Conservation (phyloP, 2,113 vertebrate species). For the Eubucco bourcierii region DNA sequence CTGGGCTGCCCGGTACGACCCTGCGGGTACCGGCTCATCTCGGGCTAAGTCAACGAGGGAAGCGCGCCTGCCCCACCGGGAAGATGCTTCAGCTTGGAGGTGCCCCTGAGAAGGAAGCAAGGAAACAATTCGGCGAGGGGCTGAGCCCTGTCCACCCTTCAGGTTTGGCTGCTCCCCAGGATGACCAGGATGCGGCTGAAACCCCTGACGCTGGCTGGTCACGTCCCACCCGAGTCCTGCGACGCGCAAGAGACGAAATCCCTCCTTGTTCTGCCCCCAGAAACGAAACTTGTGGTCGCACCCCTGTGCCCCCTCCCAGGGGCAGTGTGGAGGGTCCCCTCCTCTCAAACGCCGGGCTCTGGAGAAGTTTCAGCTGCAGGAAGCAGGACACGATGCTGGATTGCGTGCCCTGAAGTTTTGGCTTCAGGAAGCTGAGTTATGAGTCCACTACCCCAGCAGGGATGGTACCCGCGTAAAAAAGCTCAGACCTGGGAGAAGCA, state of each 20-base stretch:
- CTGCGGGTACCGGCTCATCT: too few relatives aligned
- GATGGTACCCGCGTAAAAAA: not conserved
- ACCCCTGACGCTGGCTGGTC: not conserved
- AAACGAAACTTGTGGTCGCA: not conserved
- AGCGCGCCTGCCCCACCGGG: not conserved
- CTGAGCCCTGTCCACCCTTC: not conserved
- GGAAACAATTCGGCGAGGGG: not conserved
- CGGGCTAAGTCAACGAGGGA: not conserved
- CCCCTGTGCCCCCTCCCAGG: not conserved
- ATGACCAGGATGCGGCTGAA: not conserved
- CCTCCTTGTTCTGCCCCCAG: not conserved
- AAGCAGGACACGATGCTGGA: not conserved
- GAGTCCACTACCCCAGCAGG: not conserved
- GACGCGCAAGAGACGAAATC: not conserved
- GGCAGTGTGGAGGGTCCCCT: not conserved
- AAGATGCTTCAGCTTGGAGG: not conserved
- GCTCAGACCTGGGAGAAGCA: not conserved
- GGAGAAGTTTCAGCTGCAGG: not conserved
- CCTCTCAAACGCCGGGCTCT: not conserved
- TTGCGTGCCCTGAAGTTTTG: not conserved
- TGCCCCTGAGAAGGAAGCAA: not conserved
- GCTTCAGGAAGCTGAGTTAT: not conserved
- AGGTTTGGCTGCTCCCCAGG: not conserved
- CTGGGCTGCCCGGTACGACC: not conserved
- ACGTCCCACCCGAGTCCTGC: rapidly evolving